Conservation (phyloP, 2,113 vertebrate genomes). For the Phasianus colchicus region DNA sequence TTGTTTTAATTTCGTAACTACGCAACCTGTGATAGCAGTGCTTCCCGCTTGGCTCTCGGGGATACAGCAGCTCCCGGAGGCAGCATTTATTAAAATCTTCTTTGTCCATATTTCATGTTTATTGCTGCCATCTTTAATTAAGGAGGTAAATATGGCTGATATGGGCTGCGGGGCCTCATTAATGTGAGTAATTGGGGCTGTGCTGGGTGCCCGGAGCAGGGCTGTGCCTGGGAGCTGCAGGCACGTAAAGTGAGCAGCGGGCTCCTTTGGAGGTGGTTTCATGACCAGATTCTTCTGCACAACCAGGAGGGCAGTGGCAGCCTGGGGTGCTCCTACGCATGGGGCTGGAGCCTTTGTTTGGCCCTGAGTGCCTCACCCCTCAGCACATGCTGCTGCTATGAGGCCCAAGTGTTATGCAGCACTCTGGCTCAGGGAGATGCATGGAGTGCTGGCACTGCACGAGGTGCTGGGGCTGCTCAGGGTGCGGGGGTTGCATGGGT, state of each 20-base stretch:
- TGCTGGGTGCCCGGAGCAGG: neutral
- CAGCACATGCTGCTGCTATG: too few species aligned
- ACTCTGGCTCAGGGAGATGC: too few species aligned
- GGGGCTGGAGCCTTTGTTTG: too few species aligned
- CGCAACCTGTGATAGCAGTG: neutral
- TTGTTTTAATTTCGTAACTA: neutral
- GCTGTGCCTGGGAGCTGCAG: too few species aligned
- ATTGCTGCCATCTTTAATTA: constrained; percentile 68
- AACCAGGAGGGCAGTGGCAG: too few species aligned
- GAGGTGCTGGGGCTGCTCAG: too few species aligned
- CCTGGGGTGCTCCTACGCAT: too few species aligned
- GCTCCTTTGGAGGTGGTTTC: neutral
- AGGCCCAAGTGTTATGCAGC: too few species aligned
- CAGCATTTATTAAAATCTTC: neutral
- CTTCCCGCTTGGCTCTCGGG: neutral
- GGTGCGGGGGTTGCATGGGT: too few species aligned
- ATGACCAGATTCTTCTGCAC: too few species aligned
- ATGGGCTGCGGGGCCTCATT: constrained; percentile 19
- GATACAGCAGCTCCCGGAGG: neutral
- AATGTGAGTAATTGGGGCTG: neutral
- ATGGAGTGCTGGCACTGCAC: too few species aligned
- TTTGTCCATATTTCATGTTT: constrained; percentile 34
- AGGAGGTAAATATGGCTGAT: constrained; percentile 41
- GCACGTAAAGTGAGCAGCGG: neutral
- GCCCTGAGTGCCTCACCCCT: too few species aligned